phyloP scores from a whole-genome alignment of 2,888 invertebrate species.

The Dromius quadrimaculatus region DNA sequence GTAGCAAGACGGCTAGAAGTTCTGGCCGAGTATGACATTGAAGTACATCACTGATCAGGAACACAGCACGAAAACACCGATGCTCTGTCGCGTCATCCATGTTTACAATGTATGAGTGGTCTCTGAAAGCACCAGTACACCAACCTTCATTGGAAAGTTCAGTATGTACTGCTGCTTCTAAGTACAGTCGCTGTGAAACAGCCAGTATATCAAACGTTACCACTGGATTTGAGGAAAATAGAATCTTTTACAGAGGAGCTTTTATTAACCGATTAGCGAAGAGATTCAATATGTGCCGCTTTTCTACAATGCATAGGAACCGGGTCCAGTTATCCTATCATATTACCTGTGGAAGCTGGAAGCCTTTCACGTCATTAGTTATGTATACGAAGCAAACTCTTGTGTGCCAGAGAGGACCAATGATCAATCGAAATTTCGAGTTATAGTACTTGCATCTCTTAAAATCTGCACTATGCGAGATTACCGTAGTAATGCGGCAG shows the following conservation, averaged over 20 bases:
- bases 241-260: too few relatives aligned
- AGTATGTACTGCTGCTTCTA: too few relatives aligned
- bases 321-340: not conserved
- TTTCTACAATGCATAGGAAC: not conserved
- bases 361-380: not conserved
- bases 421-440: not conserved
- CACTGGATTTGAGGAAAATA: too few relatives aligned
- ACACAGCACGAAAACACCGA: slow-evolving; percentile 1
- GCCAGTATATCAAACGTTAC: too few relatives aligned
- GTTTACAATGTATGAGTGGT: too few relatives aligned
- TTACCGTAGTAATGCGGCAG: slow-evolving; percentile 13
- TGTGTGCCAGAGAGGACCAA: not conserved
- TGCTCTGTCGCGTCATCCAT: not conserved
- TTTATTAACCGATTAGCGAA: not conserved
- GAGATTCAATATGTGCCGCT: not conserved
- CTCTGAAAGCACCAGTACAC: too few relatives aligned
- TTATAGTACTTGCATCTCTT: slow-evolving; percentile 1
- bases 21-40: slow-evolving; percentile 5
- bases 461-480: not conserved
- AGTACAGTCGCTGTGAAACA: too few relatives aligned
- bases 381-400: not conserved
- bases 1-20: slow-evolving; percentile 22
- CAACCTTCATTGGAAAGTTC: too few relatives aligned
- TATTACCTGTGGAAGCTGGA: not conserved
- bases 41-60: not conserved